phyloP scores from a whole-genome alignment of 2,888 invertebrate species.

The Zygaena filipendulae region DNA sequence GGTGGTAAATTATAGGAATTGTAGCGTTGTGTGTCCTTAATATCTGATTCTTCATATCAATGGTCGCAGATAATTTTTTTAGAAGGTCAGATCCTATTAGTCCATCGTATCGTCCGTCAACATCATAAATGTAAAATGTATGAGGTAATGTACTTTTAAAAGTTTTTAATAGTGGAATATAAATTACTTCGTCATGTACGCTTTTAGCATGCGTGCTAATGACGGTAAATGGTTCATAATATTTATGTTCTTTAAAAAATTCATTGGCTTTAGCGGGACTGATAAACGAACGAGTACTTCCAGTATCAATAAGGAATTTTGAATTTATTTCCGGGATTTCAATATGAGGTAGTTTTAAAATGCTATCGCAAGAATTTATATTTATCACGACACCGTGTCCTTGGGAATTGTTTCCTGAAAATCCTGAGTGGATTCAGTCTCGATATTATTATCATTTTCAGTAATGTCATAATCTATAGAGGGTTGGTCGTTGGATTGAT shows the following conservation, averaged over 20 bases:
- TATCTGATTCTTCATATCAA: slow-evolving; percentile 11
- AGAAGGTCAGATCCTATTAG: slow-evolving; percentile 14
- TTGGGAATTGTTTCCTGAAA: background rate
- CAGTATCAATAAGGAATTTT: too few species aligned
- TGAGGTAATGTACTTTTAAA: slow-evolving; percentile 9
- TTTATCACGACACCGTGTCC: slow-evolving; percentile 1
- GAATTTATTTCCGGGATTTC: too few species aligned
- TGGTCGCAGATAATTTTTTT: slow-evolving; percentile 12
- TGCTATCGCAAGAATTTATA: slow-evolving; percentile 1
- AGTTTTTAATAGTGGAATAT: slow-evolving; percentile 9
- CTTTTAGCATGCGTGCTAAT: slow-evolving; percentile 16
- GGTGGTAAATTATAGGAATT: slow-evolving; percentile 13
- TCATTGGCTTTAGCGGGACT: slow-evolving; percentile 11
- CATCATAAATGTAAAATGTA: too few species aligned
- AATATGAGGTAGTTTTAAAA: too few species aligned
- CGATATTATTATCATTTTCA: too few species aligned
- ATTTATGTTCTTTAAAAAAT: slow-evolving; percentile 6
- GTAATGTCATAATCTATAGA: too few species aligned
- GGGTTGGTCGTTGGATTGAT: too few species aligned
- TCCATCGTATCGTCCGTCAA: too few species aligned
- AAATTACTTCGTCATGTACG: slow-evolving; percentile 9
- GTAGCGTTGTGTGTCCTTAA: too few species aligned
- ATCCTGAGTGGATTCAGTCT: too few species aligned
- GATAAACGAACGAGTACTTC: too few species aligned
- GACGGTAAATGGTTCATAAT: slow-evolving; percentile 12